phyloP scores from a whole-genome alignment of 2,113 vertebrate species.

The Mustela nigripes region DNA sequence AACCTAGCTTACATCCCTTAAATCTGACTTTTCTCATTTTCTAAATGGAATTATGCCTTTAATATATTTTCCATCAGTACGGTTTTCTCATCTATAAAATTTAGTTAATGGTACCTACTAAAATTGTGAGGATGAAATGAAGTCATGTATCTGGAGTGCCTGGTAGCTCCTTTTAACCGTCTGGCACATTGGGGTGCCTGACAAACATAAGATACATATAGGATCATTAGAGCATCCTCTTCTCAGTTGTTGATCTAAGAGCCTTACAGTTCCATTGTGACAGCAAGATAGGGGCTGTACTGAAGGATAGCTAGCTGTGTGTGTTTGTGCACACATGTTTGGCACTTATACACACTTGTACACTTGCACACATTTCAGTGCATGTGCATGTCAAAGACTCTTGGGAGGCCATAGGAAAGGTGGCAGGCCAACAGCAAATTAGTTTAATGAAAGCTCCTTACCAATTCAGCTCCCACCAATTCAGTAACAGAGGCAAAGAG shows the following conservation, averaged over 20 bases:
- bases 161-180: background rate
- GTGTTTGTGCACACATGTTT: fast-evolving
- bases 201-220: background rate
- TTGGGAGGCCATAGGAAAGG: background rate
- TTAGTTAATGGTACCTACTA: background rate
- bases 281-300: background rate
- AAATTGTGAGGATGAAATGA: background rate
- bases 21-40: background rate
- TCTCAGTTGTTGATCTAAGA: background rate
- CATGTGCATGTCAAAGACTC: background rate
- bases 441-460: background rate
- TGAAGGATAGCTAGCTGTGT: background rate
- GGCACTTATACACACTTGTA: background rate
- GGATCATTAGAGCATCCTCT: background rate
- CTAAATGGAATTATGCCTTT: background rate
- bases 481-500: background rate
- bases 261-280: fast-evolving
- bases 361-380: background rate
- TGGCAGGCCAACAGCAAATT: background rate
- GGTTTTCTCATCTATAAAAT: background rate
- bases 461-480: background rate
- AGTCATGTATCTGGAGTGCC: background rate
- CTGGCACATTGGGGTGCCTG: background rate
- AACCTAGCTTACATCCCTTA: background rate
- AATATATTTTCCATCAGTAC: background rate